phyloP scores from a whole-genome alignment of 2,797 vertebrate species.

The Phoxinus dragarum region DNA sequence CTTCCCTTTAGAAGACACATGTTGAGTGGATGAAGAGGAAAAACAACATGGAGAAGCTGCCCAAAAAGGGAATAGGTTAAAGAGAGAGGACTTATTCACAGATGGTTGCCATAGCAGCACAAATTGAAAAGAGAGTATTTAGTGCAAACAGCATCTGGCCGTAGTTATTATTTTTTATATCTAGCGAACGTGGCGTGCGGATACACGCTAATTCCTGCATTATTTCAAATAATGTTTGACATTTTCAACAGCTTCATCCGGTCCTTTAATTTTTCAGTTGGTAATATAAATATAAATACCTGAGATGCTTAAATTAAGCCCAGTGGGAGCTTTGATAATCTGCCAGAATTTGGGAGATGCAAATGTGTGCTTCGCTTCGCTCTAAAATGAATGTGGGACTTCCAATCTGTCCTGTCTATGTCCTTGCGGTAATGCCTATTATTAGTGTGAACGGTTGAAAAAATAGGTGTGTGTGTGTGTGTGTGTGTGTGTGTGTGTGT shows the following conservation, averaged over 20 bases:
- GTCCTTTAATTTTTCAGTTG: conserved; percentile 14
- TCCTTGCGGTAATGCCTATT: neutral
- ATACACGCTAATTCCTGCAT: neutral
- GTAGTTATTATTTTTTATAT: conserved; percentile 31
- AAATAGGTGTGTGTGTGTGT: neutral
- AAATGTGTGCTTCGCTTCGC: neutral
- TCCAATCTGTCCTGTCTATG: neutral
- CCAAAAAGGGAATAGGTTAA: conserved; percentile 49
- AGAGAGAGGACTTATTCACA: conserved; percentile 45
- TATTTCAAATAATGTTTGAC: conserved; percentile 21
- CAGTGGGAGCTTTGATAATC: conserved; percentile 8
- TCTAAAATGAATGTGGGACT: neutral
- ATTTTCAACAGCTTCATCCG: conserved; percentile 19
- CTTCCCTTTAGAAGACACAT: conserved; percentile 43
- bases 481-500: no score
- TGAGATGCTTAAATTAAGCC: conserved; percentile 35
- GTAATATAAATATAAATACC: conserved; percentile 39
- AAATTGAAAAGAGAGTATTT: conserved; percentile 58
- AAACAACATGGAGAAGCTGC: conserved; percentile 26
- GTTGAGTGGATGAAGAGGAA: conserved; percentile 41
- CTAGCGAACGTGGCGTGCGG: neutral
- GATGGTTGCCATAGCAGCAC: conserved; percentile 60
- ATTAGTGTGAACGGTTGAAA: neutral
- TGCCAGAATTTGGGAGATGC: conserved; percentile 29
- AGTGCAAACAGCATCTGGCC: conserved; percentile 53